Base-by-base conservation (phyloP, 1,140 invertebrate species). In the Aleiodes sp. region DNA sequence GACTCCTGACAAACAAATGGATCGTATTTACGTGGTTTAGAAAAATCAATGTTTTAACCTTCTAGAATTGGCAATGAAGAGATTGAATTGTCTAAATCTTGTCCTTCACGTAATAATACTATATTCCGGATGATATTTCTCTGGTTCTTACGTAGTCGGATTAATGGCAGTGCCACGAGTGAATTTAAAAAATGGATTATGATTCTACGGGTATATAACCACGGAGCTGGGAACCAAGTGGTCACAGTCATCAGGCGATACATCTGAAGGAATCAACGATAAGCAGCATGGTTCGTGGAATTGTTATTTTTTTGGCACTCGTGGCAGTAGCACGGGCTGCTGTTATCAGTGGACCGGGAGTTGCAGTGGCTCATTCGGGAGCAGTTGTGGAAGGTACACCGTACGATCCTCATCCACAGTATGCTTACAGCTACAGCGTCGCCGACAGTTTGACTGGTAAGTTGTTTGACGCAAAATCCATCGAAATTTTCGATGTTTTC, bases 361-460 rank as follows among this genome's bases (percentile, higher is more conserved):
- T 75, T 62, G 72, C 80, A 8, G 70, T 80, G 29, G 71, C 76
- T 72, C 84, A 78, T 29, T 70, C 76, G 14, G 79, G 83, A 21
- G 76, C 83, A 14, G 72, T 87, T 29, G 76, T 84, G 60, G 78
- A 72, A 65, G 70, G 87, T 0, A 90, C 92, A 78, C 88, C 90
- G 19, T 87, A 89, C 71, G 91, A 92, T 82, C 88, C 91, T 4
- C 88, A 92, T 83, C 92, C 91, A 2, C 88, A 90, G 41, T 93
- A 93, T 80, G 90, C 88, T 78, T 93, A 90, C 84, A 88, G 90
- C 19, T 94, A 93, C 82, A 90, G 90, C 35, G 90, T 93, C 1
- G 87, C 89, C 9, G 92, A 94, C 78, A 89, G 52, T 31, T 21
- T 62, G 1, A 73, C 68, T 10, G 69, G 72, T 73, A 70, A 65